Conservation (phyloP, 2,113 vertebrate species). For the Reinhardtius hippoglossoides region DNA sequence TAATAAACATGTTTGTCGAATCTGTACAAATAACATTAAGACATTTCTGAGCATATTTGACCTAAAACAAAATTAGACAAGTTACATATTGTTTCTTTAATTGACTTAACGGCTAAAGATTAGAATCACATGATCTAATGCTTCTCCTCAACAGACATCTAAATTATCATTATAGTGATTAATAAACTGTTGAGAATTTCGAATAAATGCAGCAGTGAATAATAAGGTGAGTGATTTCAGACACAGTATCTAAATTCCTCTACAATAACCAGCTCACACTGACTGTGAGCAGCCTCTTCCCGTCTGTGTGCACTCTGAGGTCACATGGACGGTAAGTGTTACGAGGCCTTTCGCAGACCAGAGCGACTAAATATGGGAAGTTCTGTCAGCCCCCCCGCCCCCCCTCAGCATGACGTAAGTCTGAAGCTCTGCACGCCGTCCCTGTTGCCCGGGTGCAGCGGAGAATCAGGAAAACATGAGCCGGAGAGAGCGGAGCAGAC, state of each 20-base stretch:
- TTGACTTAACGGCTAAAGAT: no score
- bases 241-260: slow-evolving; percentile 17
- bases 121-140: no score
- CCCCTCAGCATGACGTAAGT: slow-evolving; percentile 67
- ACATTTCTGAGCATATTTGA: no score
- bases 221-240: not conserved
- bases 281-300: slow-evolving; percentile 52
- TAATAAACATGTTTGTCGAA: no score
- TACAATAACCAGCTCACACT: slow-evolving; percentile 5
- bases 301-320: slow-evolving; percentile 32
- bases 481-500: slow-evolving; percentile 45
- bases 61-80: no score
- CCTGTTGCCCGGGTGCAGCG: slow-evolving; percentile 69
- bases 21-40: no score
- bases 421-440: slow-evolving; percentile 46
- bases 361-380: slow-evolving; percentile 73
- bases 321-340: slow-evolving; percentile 58
- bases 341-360: slow-evolving; percentile 26
- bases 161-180: not conserved
- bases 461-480: slow-evolving; percentile 70
- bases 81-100: no score
- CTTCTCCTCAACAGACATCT: no score
- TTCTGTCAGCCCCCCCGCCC: slow-evolving; percentile 3
- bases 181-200: no score
- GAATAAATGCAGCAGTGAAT: not conserved